Percentiles rank a stretch among this genome's conserved stretches.
Evolutionary conservation across 2,888 invertebrate genomes (phyloP).

Genomic region (Fabriciana adippe): DNA sequence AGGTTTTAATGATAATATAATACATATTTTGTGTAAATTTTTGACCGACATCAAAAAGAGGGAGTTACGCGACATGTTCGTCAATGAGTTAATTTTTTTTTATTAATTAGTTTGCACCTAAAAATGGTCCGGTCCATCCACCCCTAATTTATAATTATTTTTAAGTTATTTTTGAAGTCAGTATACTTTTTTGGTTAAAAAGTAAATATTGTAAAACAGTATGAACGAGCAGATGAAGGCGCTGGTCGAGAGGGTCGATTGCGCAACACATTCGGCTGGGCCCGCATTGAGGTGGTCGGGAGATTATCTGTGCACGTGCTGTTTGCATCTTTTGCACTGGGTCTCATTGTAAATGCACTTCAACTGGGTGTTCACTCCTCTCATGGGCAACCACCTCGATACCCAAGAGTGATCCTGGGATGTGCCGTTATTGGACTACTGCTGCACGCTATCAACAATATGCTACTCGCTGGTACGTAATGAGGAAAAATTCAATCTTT

Average conservation of each 20-base stretch:
- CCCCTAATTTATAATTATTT: no score
- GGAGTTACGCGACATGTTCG: no score
- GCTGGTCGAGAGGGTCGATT: slow-evolving; percentile 85
- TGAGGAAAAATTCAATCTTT: background rate
- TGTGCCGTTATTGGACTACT: slow-evolving; percentile 90
- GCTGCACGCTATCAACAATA: slow-evolving; percentile 89
- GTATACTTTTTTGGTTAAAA: no score
- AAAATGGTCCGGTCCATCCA: no score
- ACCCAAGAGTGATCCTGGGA: slow-evolving; percentile 87
- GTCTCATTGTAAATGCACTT: slow-evolving; percentile 89
- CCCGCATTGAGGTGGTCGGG: slow-evolving; percentile 93
- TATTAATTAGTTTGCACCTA: no score
- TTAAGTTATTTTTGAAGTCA: no score
- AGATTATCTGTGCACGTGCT: slow-evolving; percentile 91
- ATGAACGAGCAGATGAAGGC: slow-evolving; percentile 75
- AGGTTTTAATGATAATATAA: no score
- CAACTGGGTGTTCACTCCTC: slow-evolving; percentile 88
- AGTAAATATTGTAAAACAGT: slow-evolving; percentile 48
- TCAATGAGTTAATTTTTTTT: no score
- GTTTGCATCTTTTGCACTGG: slow-evolving; percentile 91
- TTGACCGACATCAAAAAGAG: no score
- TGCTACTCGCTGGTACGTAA: slow-evolving; percentile 88
- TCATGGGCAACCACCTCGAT: slow-evolving; percentile 71
- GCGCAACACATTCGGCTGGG: slow-evolving; percentile 96
- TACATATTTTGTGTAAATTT: no score